Base-by-base conservation (phyloP, 2,113 vertebrate genomes). In the Dascyllus trimaculatus region DNA sequence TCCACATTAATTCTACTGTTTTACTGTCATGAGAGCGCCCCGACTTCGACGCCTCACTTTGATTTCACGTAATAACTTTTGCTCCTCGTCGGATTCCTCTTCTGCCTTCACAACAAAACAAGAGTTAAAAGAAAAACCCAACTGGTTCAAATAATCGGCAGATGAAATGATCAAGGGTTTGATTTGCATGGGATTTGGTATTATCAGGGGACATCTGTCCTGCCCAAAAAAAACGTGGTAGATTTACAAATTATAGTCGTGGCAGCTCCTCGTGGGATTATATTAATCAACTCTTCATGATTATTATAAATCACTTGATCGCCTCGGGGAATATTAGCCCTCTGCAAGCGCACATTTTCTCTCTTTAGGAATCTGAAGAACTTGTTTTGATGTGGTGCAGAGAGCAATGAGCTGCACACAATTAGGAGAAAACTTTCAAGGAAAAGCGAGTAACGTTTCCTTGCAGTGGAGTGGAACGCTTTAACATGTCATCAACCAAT, bases 221-320 rank as follows among this genome's bases (percentile, higher is more conserved):
- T 75, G 13, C 49, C 25, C 29, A 0, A 21, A 4, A 49, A 45
- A 84, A 66, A 40, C 4, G 11, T 66, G 57, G 25, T 48, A 35
- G 48, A 69, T 78, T 72, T 73, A 78, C 61, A 88, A 71, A 74
- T 64, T 53, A 56, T 22, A 17, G 26, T 7, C 57, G 40, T 26
- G 59, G 26, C 48, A 48, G 40, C 53, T 76, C 48, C 59, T 53
- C 26, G 0, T 9, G 63, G 73, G 80, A 81, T 79, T 64, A 53
- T 56, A 32, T 60, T 73, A 51, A 77, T 84, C 72, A 71, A 46
- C 77, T 56, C 19, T 43, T 40, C 62, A 9, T 71, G 64, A 79
- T 86, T 76, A 68, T 69, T 81, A 72, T 57, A 65, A 87, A 81
- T 85, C 71, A 73, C 26, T 68, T 61, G 17, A 80, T 73, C 73